Conservation (phyloP, 2,888 invertebrate genomes). For the Drosophila heteroneura region DNA sequence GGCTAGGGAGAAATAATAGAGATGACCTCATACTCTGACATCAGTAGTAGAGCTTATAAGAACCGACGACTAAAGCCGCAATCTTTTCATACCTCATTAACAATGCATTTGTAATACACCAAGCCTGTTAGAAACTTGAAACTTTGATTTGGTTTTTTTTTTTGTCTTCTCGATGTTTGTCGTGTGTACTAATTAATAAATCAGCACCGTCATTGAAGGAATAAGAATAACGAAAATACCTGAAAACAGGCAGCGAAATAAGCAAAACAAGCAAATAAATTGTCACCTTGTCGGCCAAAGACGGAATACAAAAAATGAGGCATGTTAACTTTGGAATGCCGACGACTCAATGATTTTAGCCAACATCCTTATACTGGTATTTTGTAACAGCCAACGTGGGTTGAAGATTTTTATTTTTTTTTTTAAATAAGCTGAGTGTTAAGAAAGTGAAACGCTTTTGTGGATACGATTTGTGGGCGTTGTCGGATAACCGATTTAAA, state of each 20-base stretch:
- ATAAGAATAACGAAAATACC: slow-evolving; percentile 26
- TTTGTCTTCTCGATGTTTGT: slow-evolving; percentile 29
- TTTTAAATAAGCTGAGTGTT: slow-evolving; percentile 19
- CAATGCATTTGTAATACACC: slow-evolving; percentile 70
- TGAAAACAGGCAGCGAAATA: slow-evolving; percentile 13
- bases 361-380: neutral
- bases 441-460: slow-evolving; percentile 6
- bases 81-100: slow-evolving; percentile 55
- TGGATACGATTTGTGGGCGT: slow-evolving; percentile 46
- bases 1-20: slow-evolving; percentile 20
- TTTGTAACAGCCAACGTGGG: slow-evolving; percentile 18
- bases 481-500: slow-evolving; percentile 49
- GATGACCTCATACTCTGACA: slow-evolving; percentile 71
- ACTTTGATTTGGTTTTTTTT: slow-evolving; percentile 11
- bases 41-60: slow-evolving; percentile 37
- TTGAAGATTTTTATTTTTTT: slow-evolving; percentile 8
- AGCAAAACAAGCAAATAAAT: slow-evolving; percentile 44
- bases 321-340: neutral
- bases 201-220: slow-evolving; percentile 39
- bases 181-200: slow-evolving; percentile 65
- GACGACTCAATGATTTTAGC: neutral
- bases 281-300: slow-evolving; percentile 18
- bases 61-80: slow-evolving; percentile 11
- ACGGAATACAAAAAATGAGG: slow-evolving; percentile 31
- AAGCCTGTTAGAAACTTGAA: slow-evolving; percentile 53